These are phyloP conservation scores for Atrichornis clamosus DNA, from an alignment of 2,113 vertebrate species.

Conservation along the genomic window DNA sequence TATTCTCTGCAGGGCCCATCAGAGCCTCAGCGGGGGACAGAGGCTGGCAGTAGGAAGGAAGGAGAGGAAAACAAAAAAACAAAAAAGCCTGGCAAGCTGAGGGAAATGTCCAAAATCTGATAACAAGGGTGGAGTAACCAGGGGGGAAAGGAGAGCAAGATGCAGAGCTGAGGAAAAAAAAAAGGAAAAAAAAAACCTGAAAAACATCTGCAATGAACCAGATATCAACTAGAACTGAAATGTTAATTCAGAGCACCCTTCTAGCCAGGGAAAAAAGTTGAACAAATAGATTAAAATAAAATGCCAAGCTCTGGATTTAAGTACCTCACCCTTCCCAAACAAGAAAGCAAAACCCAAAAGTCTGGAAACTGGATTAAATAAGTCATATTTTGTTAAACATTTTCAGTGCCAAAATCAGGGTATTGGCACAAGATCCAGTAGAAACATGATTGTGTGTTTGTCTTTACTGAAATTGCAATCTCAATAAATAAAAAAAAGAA, in stretches of 20 bases:
- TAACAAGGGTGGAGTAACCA: not conserved
- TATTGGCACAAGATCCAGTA: not conserved
- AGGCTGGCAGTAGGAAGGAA: not conserved
- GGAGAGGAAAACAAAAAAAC: not conserved
- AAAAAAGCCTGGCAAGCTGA: not conserved
- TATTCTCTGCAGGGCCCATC: not conserved
- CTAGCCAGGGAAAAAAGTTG: not conserved
- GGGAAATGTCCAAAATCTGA: not conserved
- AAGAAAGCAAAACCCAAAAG: not conserved
- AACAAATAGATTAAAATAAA: not conserved
- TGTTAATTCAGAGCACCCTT: not conserved
- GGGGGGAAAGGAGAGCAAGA: not conserved
- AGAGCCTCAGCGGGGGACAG: not conserved
- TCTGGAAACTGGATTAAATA: not conserved
- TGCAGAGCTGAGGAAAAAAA: rapidly evolving
- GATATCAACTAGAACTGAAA: not conserved
- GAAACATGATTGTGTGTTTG: not conserved
- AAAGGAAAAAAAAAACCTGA: rapidly evolving
- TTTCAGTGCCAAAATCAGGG: not conserved
- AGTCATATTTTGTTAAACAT: not conserved
- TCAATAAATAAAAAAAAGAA: not conserved
- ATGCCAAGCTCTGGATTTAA: not conserved
- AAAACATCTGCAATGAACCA: not conserved
- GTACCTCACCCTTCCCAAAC: not conserved
- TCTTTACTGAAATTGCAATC: not conserved